Evolutionary conservation across 2,888 invertebrate genomes (phyloP).

Genomic region (Labia minor): DNA sequence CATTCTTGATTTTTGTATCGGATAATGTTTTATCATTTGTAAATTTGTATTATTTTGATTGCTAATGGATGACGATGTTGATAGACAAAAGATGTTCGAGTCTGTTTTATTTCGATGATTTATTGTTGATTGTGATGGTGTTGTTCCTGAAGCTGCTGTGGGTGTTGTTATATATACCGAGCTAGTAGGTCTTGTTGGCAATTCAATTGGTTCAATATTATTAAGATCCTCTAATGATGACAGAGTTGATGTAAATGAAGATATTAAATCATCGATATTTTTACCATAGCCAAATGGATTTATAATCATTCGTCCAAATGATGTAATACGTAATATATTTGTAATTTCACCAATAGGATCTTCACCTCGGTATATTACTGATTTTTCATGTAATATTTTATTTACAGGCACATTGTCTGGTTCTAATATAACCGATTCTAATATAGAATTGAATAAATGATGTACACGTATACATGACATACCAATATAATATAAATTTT

Average conservation of each 20-base stretch:
- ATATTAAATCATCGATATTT: not conserved
- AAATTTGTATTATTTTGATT: not conserved
- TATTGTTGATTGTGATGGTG: too few relatives aligned
- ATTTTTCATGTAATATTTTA: not conserved
- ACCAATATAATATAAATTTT: not conserved
- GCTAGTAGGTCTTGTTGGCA: not conserved
- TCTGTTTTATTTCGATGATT: too few relatives aligned
- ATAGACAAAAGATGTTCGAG: too few relatives aligned
- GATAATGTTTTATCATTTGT: not conserved
- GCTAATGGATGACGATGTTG: too few relatives aligned
- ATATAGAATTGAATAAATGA: not conserved
- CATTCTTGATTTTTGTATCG: not conserved
- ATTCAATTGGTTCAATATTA: not conserved
- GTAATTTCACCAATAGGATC: not conserved
- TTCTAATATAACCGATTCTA: not conserved
- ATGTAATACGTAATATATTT: not conserved
- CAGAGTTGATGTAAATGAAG: too few relatives aligned
- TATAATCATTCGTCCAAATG: not conserved
- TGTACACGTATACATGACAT: not conserved
- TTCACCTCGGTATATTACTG: not conserved
- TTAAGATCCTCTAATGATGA: too few relatives aligned
- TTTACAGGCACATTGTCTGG: not conserved
- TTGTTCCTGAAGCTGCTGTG: too few relatives aligned
- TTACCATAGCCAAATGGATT: not conserved
- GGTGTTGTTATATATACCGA: too few relatives aligned